Percentiles rank a stretch among this genome's conserved stretches.
These are phyloP conservation scores for Garra rufa DNA, from an alignment of 2,113 vertebrate species.

Conservation along the genomic window DNA sequence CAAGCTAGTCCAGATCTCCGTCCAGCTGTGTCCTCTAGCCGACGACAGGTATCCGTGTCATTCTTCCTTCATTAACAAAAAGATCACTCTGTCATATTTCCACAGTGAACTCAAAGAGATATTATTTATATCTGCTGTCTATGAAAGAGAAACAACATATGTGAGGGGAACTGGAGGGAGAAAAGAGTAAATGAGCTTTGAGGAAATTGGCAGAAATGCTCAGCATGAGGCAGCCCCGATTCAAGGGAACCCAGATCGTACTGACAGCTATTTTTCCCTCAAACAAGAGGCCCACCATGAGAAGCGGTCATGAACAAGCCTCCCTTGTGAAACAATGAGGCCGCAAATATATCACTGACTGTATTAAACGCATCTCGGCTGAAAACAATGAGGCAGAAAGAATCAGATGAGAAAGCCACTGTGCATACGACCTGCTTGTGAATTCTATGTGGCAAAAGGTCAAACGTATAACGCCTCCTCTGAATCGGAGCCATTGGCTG, in stretches of 20 bases:
- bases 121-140: slow-evolving; percentile 45
- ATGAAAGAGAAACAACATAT: slow-evolving; percentile 41
- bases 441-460: slow-evolving; percentile 23
- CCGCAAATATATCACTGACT: slow-evolving; percentile 37
- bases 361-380: slow-evolving; percentile 19
- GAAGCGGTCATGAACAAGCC: slow-evolving; percentile 22
- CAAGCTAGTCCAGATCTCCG: slow-evolving; percentile 21
- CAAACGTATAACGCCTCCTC: not conserved
- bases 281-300: slow-evolving; percentile 32
- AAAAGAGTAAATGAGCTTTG: slow-evolving; percentile 41
- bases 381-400: slow-evolving; percentile 16
- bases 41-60: slow-evolving; percentile 33
- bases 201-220: slow-evolving; percentile 39
- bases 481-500: slow-evolving; percentile 27
- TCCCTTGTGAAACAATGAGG: slow-evolving; percentile 43
- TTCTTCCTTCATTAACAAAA: slow-evolving; percentile 9
- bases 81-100: not conserved
- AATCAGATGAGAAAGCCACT: not conserved
- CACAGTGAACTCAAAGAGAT: slow-evolving; percentile 22
- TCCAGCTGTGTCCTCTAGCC: slow-evolving; percentile 47
- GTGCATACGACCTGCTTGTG: not conserved
- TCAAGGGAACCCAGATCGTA: slow-evolving; percentile 44
- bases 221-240: slow-evolving; percentile 37
- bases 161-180: slow-evolving; percentile 18
- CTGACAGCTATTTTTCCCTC: slow-evolving; percentile 35